Conservation (phyloP, 2,888 invertebrate species). For the Aelia acuminata region DNA sequence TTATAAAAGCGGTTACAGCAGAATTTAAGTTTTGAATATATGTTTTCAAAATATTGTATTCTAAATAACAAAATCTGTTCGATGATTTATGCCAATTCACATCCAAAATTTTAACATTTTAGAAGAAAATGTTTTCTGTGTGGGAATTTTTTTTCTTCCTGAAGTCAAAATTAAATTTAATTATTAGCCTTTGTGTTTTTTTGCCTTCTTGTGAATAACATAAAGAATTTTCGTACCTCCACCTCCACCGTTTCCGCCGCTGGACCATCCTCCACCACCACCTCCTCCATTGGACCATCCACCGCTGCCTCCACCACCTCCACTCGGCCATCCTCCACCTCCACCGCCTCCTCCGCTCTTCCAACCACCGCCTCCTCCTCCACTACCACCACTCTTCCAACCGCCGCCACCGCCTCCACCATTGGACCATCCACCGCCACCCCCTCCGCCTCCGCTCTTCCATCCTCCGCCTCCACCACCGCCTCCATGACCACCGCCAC, state of each 20-base stretch:
- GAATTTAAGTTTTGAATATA: neutral
- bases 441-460: slow-evolving; percentile 9
- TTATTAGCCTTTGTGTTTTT: neutral
- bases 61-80: no score
- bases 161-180: neutral
- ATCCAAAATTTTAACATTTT: neutral
- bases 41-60: neutral
- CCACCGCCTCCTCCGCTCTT: neutral
- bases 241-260: slow-evolving; percentile 16
- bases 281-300: neutral
- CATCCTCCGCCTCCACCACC: slow-evolving; percentile 30
- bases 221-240: slow-evolving; percentile 27
- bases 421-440: slow-evolving; percentile 44
- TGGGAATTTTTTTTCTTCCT: neutral
- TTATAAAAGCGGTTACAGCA: no score
- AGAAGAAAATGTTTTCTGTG: neutral
- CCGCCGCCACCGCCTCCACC: slow-evolving; percentile 9
- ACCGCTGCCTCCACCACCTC: slow-evolving; percentile 47
- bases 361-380: neutral
- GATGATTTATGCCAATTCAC: neutral
- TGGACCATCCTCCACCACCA: neutral
- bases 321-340: slow-evolving; percentile 5
- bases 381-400: neutral
- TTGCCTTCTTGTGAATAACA: neutral
- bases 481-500: slow-evolving; percentile 50